Percentiles rank a stretch among this genome's conserved stretches.
Conservation (phyloP, 2,797 vertebrate genomes). For the Hirundo rustica region DNA sequence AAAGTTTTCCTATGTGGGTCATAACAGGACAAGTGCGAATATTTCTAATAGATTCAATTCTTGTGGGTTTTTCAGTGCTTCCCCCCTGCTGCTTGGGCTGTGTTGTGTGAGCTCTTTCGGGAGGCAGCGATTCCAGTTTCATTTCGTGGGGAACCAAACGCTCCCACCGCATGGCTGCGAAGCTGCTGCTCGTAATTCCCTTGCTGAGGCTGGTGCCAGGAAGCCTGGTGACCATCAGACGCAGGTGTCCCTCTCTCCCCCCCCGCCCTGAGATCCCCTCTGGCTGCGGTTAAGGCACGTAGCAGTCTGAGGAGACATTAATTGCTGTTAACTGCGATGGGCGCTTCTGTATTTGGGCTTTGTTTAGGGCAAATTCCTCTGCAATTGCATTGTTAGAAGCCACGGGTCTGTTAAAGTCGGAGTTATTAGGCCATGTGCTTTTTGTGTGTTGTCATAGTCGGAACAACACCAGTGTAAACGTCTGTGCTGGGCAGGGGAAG, state of each 20-base stretch:
- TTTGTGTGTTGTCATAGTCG: constrained; percentile 34
- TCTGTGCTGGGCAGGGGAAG: constrained; percentile 34
- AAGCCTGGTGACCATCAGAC: background rate
- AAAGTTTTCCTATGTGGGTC: background rate
- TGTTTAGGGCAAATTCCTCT: constrained; percentile 56
- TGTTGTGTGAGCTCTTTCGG: background rate
- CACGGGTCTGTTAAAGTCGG: constrained; percentile 35
- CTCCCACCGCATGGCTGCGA: background rate
- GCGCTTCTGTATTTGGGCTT: constrained; percentile 19
- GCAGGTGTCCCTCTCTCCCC: constrained; percentile 8
- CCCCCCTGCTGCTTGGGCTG: background rate
- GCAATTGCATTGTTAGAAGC: constrained; percentile 58
- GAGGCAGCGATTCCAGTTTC: background rate
- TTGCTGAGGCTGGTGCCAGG: background rate
- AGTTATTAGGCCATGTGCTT: constrained; percentile 58
- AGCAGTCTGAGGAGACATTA: constrained; percentile 34
- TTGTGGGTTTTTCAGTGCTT: constrained; percentile 36
- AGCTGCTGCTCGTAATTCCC: background rate
- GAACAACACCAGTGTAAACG: constrained; percentile 35
- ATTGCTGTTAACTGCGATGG: constrained; percentile 20
- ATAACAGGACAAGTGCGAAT: constrained; percentile 10
- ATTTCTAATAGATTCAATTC: constrained; percentile 50
- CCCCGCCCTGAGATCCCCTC: background rate
- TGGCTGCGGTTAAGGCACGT: background rate
- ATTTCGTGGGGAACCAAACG: background rate